A percentile compares a stretch with the other conserved stretches of the same genome.
These are phyloP conservation scores for Melanostoma scalare DNA, from an alignment of 2,888 invertebrate species.

Conservation along the genomic window DNA sequence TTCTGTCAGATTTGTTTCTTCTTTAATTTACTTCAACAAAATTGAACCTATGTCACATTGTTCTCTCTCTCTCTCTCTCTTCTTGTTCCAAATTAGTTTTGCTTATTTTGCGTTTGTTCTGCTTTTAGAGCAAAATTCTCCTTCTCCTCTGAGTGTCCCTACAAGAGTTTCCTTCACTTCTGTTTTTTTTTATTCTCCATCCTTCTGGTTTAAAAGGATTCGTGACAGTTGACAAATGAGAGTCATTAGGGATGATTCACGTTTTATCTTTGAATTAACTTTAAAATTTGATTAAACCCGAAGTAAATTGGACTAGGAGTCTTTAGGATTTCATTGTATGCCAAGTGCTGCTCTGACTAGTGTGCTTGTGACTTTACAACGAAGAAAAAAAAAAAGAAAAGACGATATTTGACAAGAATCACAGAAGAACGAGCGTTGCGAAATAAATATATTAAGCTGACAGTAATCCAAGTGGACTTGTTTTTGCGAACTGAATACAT, in stretches of 20 bases:
- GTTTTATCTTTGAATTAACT: slow-evolving; percentile 74
- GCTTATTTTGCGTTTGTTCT: slow-evolving; percentile 31
- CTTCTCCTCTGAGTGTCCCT: not conserved
- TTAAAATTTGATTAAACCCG: slow-evolving; percentile 69
- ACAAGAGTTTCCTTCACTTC: not conserved
- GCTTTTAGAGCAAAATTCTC: slow-evolving; percentile 7
- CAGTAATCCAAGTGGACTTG: slow-evolving; percentile 59
- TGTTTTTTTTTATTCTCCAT: not conserved
- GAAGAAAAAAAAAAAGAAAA: not conserved
- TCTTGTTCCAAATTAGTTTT: slow-evolving; percentile 65
- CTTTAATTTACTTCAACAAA: slow-evolving; percentile 68
- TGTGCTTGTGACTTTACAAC: not conserved
- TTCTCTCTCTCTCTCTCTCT: slow-evolving; percentile 2
- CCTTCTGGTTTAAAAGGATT: slow-evolving; percentile 47
- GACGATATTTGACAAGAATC: slow-evolving; percentile 9
- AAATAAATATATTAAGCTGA: slow-evolving; percentile 46
- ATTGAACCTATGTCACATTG: slow-evolving; percentile 69
- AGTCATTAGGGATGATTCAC: slow-evolving; percentile 74
- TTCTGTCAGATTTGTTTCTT: slow-evolving; percentile 68
- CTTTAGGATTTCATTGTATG: slow-evolving; percentile 19
- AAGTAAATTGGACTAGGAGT: slow-evolving; percentile 61
- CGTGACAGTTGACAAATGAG: slow-evolving; percentile 75
- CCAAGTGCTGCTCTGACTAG: not conserved
- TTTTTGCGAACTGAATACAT: slow-evolving; percentile 48
- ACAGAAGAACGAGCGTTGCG: not conserved